These are phyloP conservation scores for rabbit (Oryctolagus cuniculus) DNA, from an alignment of 2,113 vertebrate genomes.

Conservation along the genomic window mOryCun1.1 NC_091435.1:83312501-83313000, in stretches of 20 bases:
- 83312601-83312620: background rate
- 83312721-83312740: background rate
- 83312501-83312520: background rate
- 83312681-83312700: background rate
- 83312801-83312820: background rate
- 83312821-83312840: background rate
- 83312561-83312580: background rate
- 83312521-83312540: background rate
- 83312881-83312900: background rate
- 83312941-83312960: background rate
- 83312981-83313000: conserved; percentile 16
- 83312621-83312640: background rate
- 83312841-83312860: background rate
- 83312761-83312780: background rate
- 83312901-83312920: conserved; percentile 17
- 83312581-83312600: background rate
- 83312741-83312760: background rate
- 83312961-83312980: conserved; percentile 17
- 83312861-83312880: background rate
- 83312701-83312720: background rate
- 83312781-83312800: background rate
- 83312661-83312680: background rate
- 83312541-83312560: conserved; percentile 6
- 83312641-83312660: background rate
- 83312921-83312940: conserved; percentile 41